Percentiles rank a stretch among this genome's conserved stretches.
Conservation (phyloP, 2,888 invertebrate species). For the Agrochola circellaris region DNA sequence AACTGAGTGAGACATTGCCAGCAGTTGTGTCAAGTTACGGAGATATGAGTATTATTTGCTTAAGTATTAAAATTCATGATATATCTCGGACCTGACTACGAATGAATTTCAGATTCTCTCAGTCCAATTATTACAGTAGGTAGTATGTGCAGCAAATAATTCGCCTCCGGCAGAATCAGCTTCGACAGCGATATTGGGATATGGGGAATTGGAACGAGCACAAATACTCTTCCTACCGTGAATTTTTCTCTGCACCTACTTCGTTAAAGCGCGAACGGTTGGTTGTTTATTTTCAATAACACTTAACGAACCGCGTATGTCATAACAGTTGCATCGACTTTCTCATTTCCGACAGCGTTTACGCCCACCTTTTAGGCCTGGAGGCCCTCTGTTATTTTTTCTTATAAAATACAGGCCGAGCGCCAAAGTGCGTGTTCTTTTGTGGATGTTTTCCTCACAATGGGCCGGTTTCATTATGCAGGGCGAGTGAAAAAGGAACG, state of each 20-base stretch:
- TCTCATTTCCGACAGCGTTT: slow-evolving; percentile 86
- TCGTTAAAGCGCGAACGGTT: slow-evolving; percentile 75
- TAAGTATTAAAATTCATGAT: slow-evolving; percentile 27
- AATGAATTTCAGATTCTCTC: slow-evolving; percentile 12
- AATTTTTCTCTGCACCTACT: slow-evolving; percentile 56
- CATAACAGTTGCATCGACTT: slow-evolving; percentile 89
- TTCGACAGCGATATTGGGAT: slow-evolving; percentile 24
- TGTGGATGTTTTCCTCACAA: slow-evolving; percentile 87
- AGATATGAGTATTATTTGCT: slow-evolving; percentile 5
- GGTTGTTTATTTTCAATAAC: slow-evolving; percentile 84
- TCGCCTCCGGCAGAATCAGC: slow-evolving; percentile 1
- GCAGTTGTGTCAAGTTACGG: slow-evolving; percentile 20
- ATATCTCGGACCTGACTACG: neutral
- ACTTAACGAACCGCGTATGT: slow-evolving; percentile 87
- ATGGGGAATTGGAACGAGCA: slow-evolving; percentile 17
- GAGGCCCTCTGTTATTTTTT: slow-evolving; percentile 86
- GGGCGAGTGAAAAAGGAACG: slow-evolving; percentile 87
- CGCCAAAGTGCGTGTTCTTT: slow-evolving; percentile 87
- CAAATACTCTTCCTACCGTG: slow-evolving; percentile 55
- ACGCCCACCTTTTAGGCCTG: slow-evolving; percentile 87
- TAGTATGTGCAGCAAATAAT: slow-evolving; percentile 4
- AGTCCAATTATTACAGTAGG: slow-evolving; percentile 18
- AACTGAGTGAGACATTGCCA: slow-evolving; percentile 40
- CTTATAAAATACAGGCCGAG: slow-evolving; percentile 83
- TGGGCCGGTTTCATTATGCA: slow-evolving; percentile 88